Evolutionary conservation across 2,888 invertebrate genomes (phyloP).

Genomic region (Pterobdella sp.): DNA sequence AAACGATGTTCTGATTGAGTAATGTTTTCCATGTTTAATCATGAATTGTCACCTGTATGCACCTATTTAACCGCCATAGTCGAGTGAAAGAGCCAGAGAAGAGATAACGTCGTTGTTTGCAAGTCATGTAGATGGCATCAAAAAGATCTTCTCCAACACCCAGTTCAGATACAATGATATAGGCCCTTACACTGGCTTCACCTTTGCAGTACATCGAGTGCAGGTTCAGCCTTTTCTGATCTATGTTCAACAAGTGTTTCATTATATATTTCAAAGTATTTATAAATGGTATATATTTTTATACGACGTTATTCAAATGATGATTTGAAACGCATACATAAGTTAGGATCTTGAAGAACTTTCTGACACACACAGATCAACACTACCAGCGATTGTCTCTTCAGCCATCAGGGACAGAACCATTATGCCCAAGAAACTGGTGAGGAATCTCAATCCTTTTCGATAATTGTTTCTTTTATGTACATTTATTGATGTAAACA

Average conservation of each 20-base stretch:
- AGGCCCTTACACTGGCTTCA: slow-evolving; percentile 41
- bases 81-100: slow-evolving; percentile 67
- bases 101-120: slow-evolving; percentile 94
- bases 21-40: not conserved
- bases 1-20: not conserved
- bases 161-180: slow-evolving; percentile 40
- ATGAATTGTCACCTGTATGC: not conserved
- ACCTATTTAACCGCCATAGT: slow-evolving; percentile 36
- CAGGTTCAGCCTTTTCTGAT: slow-evolving; percentile 41
- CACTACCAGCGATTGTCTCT: slow-evolving; percentile 28
- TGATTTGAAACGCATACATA: no score
- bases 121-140: slow-evolving; percentile 85
- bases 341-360: not conserved
- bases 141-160: slow-evolving; percentile 58
- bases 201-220: slow-evolving; percentile 46
- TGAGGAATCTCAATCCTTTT: no score
- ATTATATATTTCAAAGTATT: not conserved
- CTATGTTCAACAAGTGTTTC: not conserved
- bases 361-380: slow-evolving; percentile 28
- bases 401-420: not conserved
- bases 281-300: no score
- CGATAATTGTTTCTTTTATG: no score
- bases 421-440: no score
- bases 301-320: no score
- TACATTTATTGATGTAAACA: no score